Evolutionary conservation across 2,888 invertebrate species (phyloP).

Genomic region (Ryuthela nishihirai): DNA sequence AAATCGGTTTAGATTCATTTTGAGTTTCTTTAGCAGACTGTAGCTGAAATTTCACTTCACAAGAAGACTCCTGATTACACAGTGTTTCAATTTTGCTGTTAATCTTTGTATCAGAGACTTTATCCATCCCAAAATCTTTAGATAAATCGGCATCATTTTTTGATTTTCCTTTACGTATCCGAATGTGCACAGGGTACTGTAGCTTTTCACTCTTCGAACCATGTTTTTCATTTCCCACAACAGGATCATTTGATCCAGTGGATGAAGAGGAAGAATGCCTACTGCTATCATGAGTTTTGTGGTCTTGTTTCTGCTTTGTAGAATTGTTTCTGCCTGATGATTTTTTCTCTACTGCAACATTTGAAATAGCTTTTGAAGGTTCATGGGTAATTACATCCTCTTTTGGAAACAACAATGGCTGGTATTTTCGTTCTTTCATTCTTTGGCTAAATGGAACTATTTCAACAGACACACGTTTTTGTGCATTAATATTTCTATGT

Average conservation of each 20-base stretch:
- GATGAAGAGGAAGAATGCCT: slow-evolving; percentile 20
- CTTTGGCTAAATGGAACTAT: slow-evolving; percentile 38
- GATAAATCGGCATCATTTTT: no score
- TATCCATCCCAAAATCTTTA: no score
- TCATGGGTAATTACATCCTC: slow-evolving; percentile 4
- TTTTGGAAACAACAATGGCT: slow-evolving; percentile 19
- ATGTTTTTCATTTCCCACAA: slow-evolving; percentile 7
- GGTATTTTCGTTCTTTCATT: slow-evolving; percentile 35
- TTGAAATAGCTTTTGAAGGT: slow-evolving; percentile 8
- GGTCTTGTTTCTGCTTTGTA: slow-evolving; percentile 17
- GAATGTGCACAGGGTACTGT: slow-evolving; percentile 33
- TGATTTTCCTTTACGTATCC: slow-evolving; percentile 23
- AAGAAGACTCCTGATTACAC: neutral
- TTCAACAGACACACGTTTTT: slow-evolving; percentile 37
- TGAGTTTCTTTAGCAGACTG: slow-evolving; percentile 7
- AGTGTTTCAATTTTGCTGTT: neutral
- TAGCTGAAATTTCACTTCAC: slow-evolving; percentile 8
- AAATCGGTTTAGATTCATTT: slow-evolving; percentile 1
- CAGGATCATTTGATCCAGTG: neutral
- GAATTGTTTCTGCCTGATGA: slow-evolving; percentile 14
- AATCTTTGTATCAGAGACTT: no score
- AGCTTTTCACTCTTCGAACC: slow-evolving; percentile 15
- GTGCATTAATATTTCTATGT: slow-evolving; percentile 12
- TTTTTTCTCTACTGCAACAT: slow-evolving; percentile 16
- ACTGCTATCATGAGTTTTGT: slow-evolving; percentile 24